phyloP scores from a whole-genome alignment of 2,888 invertebrate species.

The Drosophila rellima region DNA sequence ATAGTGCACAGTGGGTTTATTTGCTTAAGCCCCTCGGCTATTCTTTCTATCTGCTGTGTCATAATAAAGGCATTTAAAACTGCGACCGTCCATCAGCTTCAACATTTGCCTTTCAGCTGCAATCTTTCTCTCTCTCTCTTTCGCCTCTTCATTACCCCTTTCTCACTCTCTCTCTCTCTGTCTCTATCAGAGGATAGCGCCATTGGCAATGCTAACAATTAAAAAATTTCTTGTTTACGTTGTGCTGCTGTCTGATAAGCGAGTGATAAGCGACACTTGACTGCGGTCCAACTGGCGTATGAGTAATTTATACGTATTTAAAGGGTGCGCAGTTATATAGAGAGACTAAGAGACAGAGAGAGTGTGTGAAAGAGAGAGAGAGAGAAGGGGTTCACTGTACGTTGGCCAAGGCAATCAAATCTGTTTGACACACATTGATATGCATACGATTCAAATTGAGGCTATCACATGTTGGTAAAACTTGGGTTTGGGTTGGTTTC shows the following conservation, averaged over 20 bases:
- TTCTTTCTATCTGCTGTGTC: constrained; percentile 10
- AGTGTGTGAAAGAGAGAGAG: neutral
- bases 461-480: constrained; percentile 12
- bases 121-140: neutral
- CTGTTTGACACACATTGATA: constrained; percentile 68
- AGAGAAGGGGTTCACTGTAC: neutral
- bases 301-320: constrained; percentile 45
- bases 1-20: no score
- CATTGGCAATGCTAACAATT: constrained; percentile 54
- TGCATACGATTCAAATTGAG: constrained; percentile 31
- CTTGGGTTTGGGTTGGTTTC: no score
- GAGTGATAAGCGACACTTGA: constrained; percentile 50
- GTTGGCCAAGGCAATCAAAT: constrained; percentile 49
- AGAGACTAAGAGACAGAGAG: neutral
- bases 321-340: constrained; percentile 1
- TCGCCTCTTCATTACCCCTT: neutral
- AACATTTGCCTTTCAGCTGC: neutral
- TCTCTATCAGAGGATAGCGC: neutral
- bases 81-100: constrained; percentile 39
- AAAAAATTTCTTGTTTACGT: constrained; percentile 47
- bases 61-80: constrained; percentile 44
- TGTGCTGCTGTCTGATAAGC: constrained; percentile 48
- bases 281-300: constrained; percentile 49
- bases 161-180: neutral
- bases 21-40: no score